Evolutionary conservation across 2,888 invertebrate genomes (phyloP).

Genomic region (Drosophila hamatofila): DNA sequence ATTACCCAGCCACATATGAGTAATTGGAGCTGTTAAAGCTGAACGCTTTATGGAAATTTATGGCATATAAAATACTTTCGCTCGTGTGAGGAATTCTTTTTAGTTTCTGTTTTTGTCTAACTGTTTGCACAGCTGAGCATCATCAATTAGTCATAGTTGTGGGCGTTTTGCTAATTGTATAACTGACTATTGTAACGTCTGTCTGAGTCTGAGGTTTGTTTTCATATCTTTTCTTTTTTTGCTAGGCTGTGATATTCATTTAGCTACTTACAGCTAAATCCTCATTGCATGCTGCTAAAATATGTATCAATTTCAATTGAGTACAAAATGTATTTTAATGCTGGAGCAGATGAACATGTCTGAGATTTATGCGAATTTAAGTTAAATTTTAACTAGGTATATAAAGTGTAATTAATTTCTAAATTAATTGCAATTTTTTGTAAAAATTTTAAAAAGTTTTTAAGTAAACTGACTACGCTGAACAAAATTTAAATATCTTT

Average conservation of each 20-base stretch:
- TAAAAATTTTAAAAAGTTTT: too few species aligned
- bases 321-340: background rate
- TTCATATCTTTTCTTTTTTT: background rate
- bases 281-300: background rate
- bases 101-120: slow-evolving; percentile 9
- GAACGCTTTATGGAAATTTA: slow-evolving; percentile 69
- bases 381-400: too few species aligned
- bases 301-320: background rate
- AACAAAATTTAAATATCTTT: too few species aligned
- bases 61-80: slow-evolving; percentile 73
- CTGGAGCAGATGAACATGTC: background rate
- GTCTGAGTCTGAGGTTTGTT: slow-evolving; percentile 5
- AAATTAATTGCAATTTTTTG: too few species aligned
- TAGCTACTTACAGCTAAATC: background rate
- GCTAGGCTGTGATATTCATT: slow-evolving; percentile 4
- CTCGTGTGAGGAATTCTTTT: slow-evolving; percentile 44
- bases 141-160: slow-evolving; percentile 59
- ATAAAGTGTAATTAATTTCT: too few species aligned
- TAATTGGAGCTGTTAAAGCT: slow-evolving; percentile 43
- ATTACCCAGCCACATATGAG: slow-evolving; percentile 40
- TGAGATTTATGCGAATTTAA: too few species aligned
- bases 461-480: too few species aligned
- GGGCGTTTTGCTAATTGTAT: slow-evolving; percentile 39
- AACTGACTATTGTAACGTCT: background rate
- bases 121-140: slow-evolving; percentile 28